Evolutionary conservation across 2,113 vertebrate genomes (phyloP), one percentile per base, ranked within the genome.

Genomic region (Caranx ignobilis): DNA sequence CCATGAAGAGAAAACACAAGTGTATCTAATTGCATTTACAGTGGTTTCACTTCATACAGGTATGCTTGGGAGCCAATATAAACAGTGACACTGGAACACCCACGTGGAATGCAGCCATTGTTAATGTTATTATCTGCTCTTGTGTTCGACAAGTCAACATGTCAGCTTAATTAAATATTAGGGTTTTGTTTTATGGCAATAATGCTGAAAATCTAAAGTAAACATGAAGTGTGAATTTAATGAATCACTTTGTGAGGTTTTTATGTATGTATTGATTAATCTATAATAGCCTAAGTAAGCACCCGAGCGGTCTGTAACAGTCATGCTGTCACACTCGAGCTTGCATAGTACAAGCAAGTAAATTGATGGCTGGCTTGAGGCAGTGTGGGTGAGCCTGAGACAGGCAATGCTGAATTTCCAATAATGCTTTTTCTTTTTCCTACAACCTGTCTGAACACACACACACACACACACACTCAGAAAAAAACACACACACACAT

Each of bases 221-320:
- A 67, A 63, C 67, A 37, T 72, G 39, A 60, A 60, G 39, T 69
- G 71, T 77, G 59, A 61, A 57, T 85, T 77, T 31, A 84, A 70
- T 65, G 26, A 79, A 78, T 74, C 57, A 39, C 70, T 72, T 75
- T n/a, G 50, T 47, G 61, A 67, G 88, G 26, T 75, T 81, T 87
- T 80, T 86, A 87, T 88, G 70, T 73, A 54, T 66, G 52, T 77
- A 87, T 90, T 83, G 88, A 89, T 92, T 75, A 39, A 86, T 83
- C 73, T 75, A 60, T 83, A 85, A 83, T n/a, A 63, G 79, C 26
- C 61, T 74, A 73, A 78, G 80, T 71, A 76, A 86, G 76, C 81
- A 69, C 48, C 9, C 54, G 55, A 74, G n/a, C 71, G 37, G 62
- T 65, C 59, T 65, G 67, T 16, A 79, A 71, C 78, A 79, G 71